phyloP scores from a whole-genome alignment of 2,113 vertebrate genomes.

The Shinisaurus crocodilurus region DNA sequence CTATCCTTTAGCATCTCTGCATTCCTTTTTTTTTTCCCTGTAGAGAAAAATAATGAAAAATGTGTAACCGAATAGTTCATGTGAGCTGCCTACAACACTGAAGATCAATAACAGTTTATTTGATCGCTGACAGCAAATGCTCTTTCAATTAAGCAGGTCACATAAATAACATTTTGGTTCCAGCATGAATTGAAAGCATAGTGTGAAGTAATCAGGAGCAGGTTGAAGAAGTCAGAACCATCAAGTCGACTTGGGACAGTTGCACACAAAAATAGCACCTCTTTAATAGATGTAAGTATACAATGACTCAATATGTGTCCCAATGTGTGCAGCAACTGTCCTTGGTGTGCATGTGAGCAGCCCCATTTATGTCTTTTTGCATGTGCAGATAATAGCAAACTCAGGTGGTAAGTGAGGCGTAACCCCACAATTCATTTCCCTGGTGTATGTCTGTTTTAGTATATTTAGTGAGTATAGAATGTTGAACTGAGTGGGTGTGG shows the following conservation, averaged over 20 bases:
- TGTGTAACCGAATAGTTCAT: slow-evolving; percentile 50
- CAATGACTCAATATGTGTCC: not conserved
- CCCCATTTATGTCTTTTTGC: not conserved
- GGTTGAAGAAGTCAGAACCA: slow-evolving; percentile 22
- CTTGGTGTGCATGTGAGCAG: not conserved
- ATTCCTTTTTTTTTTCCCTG: slow-evolving; percentile 30
- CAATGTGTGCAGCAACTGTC: not conserved
- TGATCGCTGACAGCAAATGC: slow-evolving; percentile 71
- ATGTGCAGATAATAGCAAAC: not conserved
- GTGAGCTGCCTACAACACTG: slow-evolving; percentile 57
- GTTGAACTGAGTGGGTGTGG: too few species aligned
- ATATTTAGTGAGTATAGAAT: too few species aligned
- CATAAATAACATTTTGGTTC: slow-evolving; percentile 72
- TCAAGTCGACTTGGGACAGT: not conserved
- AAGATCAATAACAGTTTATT: slow-evolving; percentile 75
- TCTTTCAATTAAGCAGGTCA: slow-evolving; percentile 74
- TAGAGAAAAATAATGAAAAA: slow-evolving; percentile 65
- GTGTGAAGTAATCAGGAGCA: slow-evolving; percentile 62
- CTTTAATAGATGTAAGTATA: not conserved
- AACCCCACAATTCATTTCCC: too few species aligned
- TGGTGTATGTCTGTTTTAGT: too few species aligned
- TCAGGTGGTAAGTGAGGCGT: not conserved
- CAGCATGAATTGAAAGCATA: slow-evolving; percentile 64
- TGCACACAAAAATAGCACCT: not conserved
- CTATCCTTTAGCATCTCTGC: slow-evolving; percentile 43